These are phyloP conservation scores for Dastarcus helophoroides DNA, from an alignment of 2,888 invertebrate species.

Conservation along the genomic window DNA sequence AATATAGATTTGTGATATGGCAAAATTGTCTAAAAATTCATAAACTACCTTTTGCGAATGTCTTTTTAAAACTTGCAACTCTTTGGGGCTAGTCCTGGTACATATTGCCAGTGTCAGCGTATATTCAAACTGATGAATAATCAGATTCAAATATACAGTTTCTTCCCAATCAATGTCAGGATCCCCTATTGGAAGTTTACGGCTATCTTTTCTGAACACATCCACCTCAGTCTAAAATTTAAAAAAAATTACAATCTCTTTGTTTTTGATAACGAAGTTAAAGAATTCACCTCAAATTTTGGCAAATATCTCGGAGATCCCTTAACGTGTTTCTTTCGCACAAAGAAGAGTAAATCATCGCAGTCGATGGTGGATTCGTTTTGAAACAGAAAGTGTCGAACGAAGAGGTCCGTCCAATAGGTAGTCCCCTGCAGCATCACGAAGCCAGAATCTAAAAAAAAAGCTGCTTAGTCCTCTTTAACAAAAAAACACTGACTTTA, in stretches of 20 bases:
- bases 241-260: not conserved
- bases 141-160: slow-evolving; percentile 94
- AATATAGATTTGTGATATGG: not conserved
- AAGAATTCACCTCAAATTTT: slow-evolving; percentile 68
- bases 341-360: slow-evolving; percentile 92
- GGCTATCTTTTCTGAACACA: slow-evolving; percentile 94
- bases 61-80: slow-evolving; percentile 85
- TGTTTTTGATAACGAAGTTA: too few relatives aligned
- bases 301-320: slow-evolving; percentile 78
- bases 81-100: slow-evolving; percentile 93
- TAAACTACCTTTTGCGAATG: slow-evolving; percentile 68
- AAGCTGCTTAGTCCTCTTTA: slow-evolving; percentile 2
- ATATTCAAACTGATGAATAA: slow-evolving; percentile 98
- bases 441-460: slow-evolving; percentile 70
- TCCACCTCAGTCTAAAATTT: slow-evolving; percentile 77
- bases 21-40: too few relatives aligned
- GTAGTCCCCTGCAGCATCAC: slow-evolving; percentile 86
- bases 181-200: slow-evolving; percentile 92
- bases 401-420: slow-evolving; percentile 93
- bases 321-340: slow-evolving; percentile 83
- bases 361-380: slow-evolving; percentile 80
- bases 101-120: slow-evolving; percentile 95
- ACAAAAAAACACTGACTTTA: too few relatives aligned
- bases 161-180: slow-evolving; percentile 98
- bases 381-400: slow-evolving; percentile 86